Conservation (phyloP, 2,797 vertebrate species). For the Sebastiscus tertius region DNA sequence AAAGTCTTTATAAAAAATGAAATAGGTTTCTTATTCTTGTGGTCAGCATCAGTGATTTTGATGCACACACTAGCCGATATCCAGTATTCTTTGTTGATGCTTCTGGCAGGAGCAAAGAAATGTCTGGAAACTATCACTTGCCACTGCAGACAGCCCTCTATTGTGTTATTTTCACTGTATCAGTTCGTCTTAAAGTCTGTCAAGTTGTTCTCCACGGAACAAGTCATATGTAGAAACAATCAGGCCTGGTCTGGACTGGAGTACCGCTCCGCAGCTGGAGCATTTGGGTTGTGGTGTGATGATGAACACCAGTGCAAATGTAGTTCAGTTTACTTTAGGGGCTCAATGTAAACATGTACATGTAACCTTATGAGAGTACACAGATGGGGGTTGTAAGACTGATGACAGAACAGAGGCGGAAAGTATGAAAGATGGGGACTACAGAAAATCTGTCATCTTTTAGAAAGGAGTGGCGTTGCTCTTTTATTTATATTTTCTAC, state of each 20-base stretch:
- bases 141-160: background rate
- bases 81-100: background rate
- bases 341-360: slow-evolving; percentile 44
- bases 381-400: slow-evolving; percentile 18
- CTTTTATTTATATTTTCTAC: background rate
- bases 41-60: background rate
- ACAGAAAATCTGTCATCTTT: background rate
- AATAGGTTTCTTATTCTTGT: background rate
- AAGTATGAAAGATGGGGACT: background rate
- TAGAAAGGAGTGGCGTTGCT: background rate
- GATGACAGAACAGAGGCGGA: slow-evolving; percentile 29
- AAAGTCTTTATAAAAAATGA: slow-evolving; percentile 44
- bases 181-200: slow-evolving; percentile 20
- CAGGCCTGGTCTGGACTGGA: background rate
- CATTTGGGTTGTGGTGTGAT: slow-evolving; percentile 33
- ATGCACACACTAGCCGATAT: background rate
- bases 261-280: background rate
- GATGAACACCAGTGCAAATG: slow-evolving; percentile 52
- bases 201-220: slow-evolving; percentile 7
- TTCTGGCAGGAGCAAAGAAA: background rate
- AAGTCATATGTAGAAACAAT: slow-evolving; percentile 52
- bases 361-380: slow-evolving; percentile 19
- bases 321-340: slow-evolving; percentile 54
- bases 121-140: slow-evolving; percentile 34
- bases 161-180: slow-evolving; percentile 6